Evolutionary conservation across 2,888 invertebrate species (phyloP).

Genomic region (Eledona agricola): DNA sequence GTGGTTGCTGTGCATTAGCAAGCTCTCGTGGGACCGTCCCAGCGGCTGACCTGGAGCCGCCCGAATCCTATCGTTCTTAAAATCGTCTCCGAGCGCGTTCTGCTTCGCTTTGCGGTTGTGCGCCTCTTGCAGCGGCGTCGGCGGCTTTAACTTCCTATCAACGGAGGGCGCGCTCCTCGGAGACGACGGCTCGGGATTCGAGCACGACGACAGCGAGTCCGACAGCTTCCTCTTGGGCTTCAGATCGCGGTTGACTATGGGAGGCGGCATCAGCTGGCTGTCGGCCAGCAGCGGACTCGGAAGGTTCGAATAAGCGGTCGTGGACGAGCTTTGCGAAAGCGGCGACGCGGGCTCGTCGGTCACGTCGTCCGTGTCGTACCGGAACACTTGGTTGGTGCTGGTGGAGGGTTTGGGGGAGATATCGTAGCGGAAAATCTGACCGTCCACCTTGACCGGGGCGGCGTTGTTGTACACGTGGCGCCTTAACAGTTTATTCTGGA

Average conservation of each 20-base stretch:
- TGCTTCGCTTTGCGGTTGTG: constrained; percentile 18
- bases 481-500: constrained; percentile 51
- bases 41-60: constrained; percentile 67
- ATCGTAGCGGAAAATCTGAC: constrained; percentile 69
- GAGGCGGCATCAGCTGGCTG: constrained; percentile 66
- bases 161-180: constrained; percentile 67
- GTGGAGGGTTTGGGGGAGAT: constrained; percentile 61
- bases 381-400: constrained; percentile 54
- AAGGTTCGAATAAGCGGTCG: constrained; percentile 68
- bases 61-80: constrained; percentile 49
- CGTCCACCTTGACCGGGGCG: constrained; percentile 65
- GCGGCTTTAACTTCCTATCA: constrained; percentile 71
- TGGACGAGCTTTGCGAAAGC: constrained; percentile 64
- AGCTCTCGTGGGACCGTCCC: constrained; percentile 57
- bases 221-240: constrained; percentile 74
- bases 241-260: constrained; percentile 81
- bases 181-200: constrained; percentile 59
- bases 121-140: constrained; percentile 54
- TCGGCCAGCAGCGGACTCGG: constrained; percentile 64
- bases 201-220: constrained; percentile 61
- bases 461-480: constrained; percentile 72
- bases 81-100: constrained; percentile 7
- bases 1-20: constrained; percentile 45
- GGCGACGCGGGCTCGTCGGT: constrained; percentile 64
- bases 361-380: constrained; percentile 54